Conservation (phyloP, 2,888 invertebrate genomes). For the Ecliptopera silaceata region DNA sequence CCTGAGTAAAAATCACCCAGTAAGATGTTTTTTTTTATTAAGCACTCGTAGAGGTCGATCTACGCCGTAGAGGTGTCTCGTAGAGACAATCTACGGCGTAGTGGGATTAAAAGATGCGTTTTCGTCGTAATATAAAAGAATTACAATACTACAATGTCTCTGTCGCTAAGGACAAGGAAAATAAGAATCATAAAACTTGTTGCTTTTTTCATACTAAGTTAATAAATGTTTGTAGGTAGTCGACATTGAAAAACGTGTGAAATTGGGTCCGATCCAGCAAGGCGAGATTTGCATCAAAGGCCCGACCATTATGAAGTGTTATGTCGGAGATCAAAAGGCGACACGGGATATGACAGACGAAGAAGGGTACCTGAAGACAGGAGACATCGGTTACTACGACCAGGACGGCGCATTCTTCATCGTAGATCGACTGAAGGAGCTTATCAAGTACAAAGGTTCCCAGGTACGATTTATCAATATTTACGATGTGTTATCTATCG, state of each 20-base stretch:
- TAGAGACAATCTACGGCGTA: background rate
- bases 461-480: constrained; percentile 71
- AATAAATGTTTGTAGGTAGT: constrained; percentile 57
- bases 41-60: too few species aligned
- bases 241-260: constrained; percentile 45
- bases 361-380: constrained; percentile 64
- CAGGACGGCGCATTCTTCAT: constrained; percentile 65
- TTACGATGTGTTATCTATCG: background rate
- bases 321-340: constrained; percentile 30
- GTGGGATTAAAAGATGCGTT: background rate
- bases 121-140: too few species aligned
- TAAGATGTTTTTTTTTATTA: too few species aligned
- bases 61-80: too few species aligned
- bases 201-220: too few species aligned
- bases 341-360: constrained; percentile 54
- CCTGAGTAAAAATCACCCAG: too few species aligned
- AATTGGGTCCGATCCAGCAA: constrained; percentile 42
- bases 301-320: constrained; percentile 48
- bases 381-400: constrained; percentile 68
- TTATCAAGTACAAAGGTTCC: constrained; percentile 66
- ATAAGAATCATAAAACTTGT: too few species aligned
- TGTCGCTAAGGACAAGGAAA: too few species aligned
- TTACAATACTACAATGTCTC: too few species aligned
- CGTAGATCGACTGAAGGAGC: constrained; percentile 65
- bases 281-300: constrained; percentile 58